phyloP scores from a whole-genome alignment of 2,888 invertebrate genomes.

The Listrodromus nycthemerus region DNA sequence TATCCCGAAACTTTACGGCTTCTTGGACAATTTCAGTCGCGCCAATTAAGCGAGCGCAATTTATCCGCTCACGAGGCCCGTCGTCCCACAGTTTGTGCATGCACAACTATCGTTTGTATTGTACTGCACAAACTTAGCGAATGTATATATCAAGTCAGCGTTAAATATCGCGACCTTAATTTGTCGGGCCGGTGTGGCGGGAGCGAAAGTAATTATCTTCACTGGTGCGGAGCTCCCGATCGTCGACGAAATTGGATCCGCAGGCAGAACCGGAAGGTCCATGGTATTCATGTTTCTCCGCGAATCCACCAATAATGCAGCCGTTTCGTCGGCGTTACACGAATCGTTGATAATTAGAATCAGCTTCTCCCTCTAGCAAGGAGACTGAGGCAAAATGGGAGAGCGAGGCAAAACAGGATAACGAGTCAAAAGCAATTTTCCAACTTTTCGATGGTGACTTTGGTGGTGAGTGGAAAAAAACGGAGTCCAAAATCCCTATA shows the following conservation, averaged over 20 bases:
- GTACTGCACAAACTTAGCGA: not conserved
- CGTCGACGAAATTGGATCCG: conserved; percentile 60
- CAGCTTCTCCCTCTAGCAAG: not conserved
- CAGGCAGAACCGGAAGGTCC: not conserved
- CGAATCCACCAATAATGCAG: conserved; percentile 1
- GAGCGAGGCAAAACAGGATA: no score
- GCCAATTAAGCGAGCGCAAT: conserved; percentile 58
- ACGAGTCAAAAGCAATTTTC: no score
- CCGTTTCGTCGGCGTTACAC: conserved; percentile 9
- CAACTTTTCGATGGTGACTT: no score
- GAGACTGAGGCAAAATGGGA: no score
- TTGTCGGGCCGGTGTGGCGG: conserved; percentile 23
- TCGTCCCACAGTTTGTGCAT: conserved; percentile 25
- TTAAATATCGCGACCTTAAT: conserved; percentile 59
- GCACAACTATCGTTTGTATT: conserved; percentile 22
- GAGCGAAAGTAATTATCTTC: conserved; percentile 57
- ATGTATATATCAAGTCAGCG: conserved; percentile 29
- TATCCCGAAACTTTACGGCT: conserved; percentile 48
- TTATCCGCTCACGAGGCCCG: conserved; percentile 44
- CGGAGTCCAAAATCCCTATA: no score
- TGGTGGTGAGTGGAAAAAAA: no score
- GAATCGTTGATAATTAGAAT: conserved; percentile 36
- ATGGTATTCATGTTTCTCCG: not conserved
- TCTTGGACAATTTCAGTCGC: conserved; percentile 53
- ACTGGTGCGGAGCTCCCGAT: not conserved